These are phyloP conservation scores for Sebastes alutus DNA, from an alignment of 2,797 vertebrate species.

Conservation along the genomic window DNA sequence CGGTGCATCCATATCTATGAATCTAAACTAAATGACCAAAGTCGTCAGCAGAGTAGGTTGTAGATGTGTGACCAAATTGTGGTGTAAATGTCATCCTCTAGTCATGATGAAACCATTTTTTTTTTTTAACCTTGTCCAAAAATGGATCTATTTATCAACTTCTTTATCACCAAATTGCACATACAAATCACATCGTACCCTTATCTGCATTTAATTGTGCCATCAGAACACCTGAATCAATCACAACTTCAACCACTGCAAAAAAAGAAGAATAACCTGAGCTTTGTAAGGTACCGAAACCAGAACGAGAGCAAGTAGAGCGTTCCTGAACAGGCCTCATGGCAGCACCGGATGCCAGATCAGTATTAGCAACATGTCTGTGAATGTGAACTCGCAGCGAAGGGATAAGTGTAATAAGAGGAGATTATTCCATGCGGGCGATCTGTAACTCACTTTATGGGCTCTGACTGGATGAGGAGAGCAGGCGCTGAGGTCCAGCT, in stretches of 20 bases:
- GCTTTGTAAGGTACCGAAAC: background rate
- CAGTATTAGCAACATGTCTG: constrained; percentile 52
- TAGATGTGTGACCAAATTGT: background rate
- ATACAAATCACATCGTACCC: background rate
- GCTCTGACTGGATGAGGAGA: constrained; percentile 66
- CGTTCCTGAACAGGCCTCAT: constrained; percentile 9
- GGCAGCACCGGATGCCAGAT: constrained; percentile 37
- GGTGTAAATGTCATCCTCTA: background rate
- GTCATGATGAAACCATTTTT: background rate
- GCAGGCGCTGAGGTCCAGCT: constrained; percentile 63
- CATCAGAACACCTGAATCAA: background rate
- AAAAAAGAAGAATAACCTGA: background rate
- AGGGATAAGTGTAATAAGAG: constrained; percentile 72
- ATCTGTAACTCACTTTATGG: constrained; percentile 72
- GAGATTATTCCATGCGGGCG: constrained; percentile 70
- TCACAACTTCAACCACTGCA: background rate
- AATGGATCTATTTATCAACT: background rate
- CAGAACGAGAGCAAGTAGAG: background rate
- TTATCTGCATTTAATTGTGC: background rate
- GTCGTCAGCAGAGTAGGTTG: background rate
- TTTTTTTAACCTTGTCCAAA: background rate
- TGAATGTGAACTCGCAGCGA: constrained; percentile 59
- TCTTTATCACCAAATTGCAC: background rate
- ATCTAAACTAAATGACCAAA: background rate
- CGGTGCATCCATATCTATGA: too few species aligned